These are phyloP conservation scores for Sclerurus mexicanus DNA, from an alignment of 2,113 vertebrate species.

Conservation along the genomic window DNA sequence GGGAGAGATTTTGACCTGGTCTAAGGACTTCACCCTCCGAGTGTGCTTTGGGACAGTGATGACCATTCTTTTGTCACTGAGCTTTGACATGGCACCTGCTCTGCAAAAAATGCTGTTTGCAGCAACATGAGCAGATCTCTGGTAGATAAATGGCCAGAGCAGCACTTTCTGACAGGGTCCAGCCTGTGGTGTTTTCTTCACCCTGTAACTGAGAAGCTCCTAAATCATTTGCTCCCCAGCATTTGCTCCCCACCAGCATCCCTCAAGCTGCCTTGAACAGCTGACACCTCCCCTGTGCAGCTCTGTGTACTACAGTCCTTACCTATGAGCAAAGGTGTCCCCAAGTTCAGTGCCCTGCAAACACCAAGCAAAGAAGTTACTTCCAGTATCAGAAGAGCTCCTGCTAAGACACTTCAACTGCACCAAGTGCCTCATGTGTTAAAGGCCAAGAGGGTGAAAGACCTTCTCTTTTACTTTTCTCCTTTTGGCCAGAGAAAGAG, in stretches of 20 bases:
- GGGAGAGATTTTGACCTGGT: neutral
- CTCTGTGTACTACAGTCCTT: no score
- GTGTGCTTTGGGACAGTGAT: accelerated
- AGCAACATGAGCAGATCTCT: neutral
- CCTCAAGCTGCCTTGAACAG: accelerated
- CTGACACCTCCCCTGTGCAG: neutral
- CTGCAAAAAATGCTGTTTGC: neutral
- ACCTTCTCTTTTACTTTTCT: neutral
- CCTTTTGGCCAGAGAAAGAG: neutral
- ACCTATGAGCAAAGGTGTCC: neutral
- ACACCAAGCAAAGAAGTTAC: neutral
- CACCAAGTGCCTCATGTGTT: neutral
- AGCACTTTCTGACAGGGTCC: neutral
- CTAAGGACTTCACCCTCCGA: neutral
- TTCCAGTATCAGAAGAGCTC: neutral
- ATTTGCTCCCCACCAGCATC: neutral
- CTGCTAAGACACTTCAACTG: neutral
- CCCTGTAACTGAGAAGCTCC: neutral
- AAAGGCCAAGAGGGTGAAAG: neutral
- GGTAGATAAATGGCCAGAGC: neutral
- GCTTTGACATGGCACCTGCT: neutral
- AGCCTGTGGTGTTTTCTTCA: neutral
- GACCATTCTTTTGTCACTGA: neutral
- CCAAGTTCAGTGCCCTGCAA: accelerated
- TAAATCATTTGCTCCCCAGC: neutral